Percentiles rank a stretch among this genome's conserved stretches.
Evolutionary conservation across 2,113 vertebrate genomes (phyloP).

Genomic region (Ondatra zibethicus): DNA sequence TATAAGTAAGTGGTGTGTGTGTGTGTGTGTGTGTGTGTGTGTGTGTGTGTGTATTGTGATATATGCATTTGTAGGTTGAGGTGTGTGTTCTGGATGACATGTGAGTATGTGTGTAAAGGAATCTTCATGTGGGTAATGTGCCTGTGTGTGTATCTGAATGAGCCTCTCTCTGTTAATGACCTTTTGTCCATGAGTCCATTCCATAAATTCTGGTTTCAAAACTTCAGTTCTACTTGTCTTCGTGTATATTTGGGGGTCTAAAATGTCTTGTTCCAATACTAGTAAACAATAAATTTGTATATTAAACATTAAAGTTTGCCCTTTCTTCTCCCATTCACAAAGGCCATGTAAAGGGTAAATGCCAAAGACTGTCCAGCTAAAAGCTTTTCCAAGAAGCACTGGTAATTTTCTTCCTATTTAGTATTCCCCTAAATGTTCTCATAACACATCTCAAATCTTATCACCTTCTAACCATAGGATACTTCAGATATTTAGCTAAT

Average conservation of each 20-base stretch:
- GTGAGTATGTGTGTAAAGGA: not conserved
- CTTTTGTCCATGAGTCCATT: not conserved
- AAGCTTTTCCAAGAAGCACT: constrained; percentile 11
- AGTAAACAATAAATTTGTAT: constrained; percentile 41
- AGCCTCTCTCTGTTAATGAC: not conserved
- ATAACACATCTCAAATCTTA: constrained; percentile 1
- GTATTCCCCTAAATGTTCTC: constrained; percentile 35
- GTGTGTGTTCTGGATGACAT: not conserved
- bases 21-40: not conserved
- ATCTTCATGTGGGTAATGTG: not conserved
- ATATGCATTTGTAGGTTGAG: not conserved
- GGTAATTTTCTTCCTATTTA: constrained; percentile 25
- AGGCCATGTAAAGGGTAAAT: not conserved
- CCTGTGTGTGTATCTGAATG: not conserved
- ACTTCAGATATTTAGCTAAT: constrained; percentile 36
- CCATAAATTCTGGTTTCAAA: constrained; percentile 13
- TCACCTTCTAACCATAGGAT: not conserved
- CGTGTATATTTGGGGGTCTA: not conserved
- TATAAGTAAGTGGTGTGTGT: not conserved
- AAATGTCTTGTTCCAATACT: not conserved
- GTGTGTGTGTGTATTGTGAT: not conserved
- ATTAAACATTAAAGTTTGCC: constrained; percentile 25
- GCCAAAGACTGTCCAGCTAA: not conserved
- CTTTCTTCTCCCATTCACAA: constrained; percentile 27
- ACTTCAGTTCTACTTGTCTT: constrained; percentile 4